These are phyloP conservation scores for Diogma glabrata DNA, from an alignment of 2,888 invertebrate species.

Conservation along the genomic window DNA sequence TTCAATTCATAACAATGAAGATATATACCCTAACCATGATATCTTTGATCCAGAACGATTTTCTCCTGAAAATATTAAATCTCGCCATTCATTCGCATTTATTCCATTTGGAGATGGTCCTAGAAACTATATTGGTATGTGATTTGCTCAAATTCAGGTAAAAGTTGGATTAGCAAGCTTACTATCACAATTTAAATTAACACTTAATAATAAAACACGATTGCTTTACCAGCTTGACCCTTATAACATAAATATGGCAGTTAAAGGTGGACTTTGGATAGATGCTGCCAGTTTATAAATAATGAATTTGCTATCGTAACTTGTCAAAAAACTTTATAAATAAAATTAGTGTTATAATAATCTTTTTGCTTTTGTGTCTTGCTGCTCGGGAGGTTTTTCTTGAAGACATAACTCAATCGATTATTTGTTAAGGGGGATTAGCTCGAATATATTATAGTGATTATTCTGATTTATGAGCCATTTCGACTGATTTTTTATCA, in stretches of 20 bases:
- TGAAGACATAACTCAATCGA: too few relatives aligned
- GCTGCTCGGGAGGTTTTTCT: too few relatives aligned
- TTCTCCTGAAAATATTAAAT: slow-evolving; percentile 23
- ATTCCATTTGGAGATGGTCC: slow-evolving; percentile 34
- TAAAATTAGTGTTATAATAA: too few relatives aligned
- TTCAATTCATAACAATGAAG: slow-evolving; percentile 36
- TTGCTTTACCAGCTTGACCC: slow-evolving; percentile 5
- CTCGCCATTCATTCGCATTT: slow-evolving; percentile 27
- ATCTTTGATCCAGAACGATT: slow-evolving; percentile 38
- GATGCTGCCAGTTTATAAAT: too few relatives aligned
- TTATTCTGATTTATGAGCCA: too few relatives aligned
- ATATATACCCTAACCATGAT: slow-evolving; percentile 34
- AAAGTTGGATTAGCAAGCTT: slow-evolving; percentile 26
- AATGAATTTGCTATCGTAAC: too few relatives aligned
- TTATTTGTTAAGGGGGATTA: too few relatives aligned
- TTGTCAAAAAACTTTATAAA: too few relatives aligned
- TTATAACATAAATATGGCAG: slow-evolving; percentile 12
- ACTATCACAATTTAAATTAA: slow-evolving; percentile 7
- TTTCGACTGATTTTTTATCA: too few relatives aligned
- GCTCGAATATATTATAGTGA: too few relatives aligned
- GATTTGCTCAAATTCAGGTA: slow-evolving; percentile 29
- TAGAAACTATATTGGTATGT: slow-evolving; percentile 28
- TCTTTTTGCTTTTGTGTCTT: too few relatives aligned
- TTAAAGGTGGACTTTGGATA: slow-evolving; percentile 16
- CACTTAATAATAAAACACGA: neutral